Evolutionary conservation across 2,113 vertebrate genomes (phyloP).

Genomic region (Psephotus haematonotus): DNA sequence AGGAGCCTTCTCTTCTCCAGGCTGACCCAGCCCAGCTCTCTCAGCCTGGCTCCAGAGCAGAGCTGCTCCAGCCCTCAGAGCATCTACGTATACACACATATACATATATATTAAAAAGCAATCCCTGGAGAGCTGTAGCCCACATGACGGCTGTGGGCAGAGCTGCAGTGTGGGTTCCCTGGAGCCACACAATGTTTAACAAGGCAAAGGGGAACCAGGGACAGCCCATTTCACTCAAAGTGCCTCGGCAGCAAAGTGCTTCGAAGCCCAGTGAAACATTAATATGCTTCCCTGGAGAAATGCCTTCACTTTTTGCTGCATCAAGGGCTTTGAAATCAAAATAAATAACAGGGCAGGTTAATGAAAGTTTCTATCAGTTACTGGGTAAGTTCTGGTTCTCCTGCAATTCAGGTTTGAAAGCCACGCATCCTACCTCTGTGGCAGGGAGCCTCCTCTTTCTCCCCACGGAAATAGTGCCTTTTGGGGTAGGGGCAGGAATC

Average conservation of each 20-base stretch:
- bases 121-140: not conserved
- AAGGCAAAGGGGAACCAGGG: not conserved
- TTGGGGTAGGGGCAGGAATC: not conserved
- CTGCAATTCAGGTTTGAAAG: not conserved
- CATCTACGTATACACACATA: not conserved
- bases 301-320: not conserved
- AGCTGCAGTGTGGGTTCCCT: not conserved
- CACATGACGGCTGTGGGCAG: not conserved
- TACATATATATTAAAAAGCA: not conserved
- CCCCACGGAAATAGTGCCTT: not conserved
- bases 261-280: not conserved
- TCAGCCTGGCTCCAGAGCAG: not conserved
- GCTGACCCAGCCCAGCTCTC: not conserved
- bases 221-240: not conserved
- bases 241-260: constrained; percentile 19
- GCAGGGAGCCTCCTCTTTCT: not conserved
- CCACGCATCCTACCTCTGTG: rapidly evolving
- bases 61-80: not conserved
- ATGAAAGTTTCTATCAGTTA: not conserved
- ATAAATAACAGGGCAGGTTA: constrained; percentile 20
- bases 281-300: not conserved
- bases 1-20: not conserved
- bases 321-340: not conserved
- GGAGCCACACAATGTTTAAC: not conserved
- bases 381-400: not conserved